phyloP scores from a whole-genome alignment of 2,113 vertebrate species.

The Lanius ludovicianus region DNA sequence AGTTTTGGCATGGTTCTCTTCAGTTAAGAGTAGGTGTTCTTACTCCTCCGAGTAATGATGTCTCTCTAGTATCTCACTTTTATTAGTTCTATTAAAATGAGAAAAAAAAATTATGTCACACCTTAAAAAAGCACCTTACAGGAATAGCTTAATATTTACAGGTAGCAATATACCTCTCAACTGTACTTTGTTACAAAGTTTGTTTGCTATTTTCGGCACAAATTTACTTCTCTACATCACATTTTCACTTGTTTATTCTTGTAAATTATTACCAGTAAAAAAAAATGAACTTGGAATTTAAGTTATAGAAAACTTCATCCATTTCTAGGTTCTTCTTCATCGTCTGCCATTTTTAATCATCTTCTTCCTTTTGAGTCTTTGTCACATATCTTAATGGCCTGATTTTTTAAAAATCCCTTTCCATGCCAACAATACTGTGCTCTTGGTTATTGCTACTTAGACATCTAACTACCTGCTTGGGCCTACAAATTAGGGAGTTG shows the following conservation, averaged over 20 bases:
- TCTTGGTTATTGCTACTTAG: slow-evolving; percentile 19
- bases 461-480: background rate
- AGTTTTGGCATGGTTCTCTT: background rate
- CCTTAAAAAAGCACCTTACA: slow-evolving; percentile 66
- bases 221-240: slow-evolving; percentile 23
- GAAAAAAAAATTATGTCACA: slow-evolving; percentile 60
- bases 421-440: background rate
- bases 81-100: slow-evolving; percentile 76
- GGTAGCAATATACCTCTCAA: slow-evolving; percentile 60
- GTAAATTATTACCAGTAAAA: slow-evolving; percentile 34
- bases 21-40: slow-evolving; percentile 49
- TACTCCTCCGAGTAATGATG: slow-evolving; percentile 61
- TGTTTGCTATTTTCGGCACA: slow-evolving; percentile 18
- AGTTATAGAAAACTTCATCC: background rate
- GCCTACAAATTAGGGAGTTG: background rate
- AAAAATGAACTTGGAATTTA: background rate
- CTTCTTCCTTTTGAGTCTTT: background rate
- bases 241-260: slow-evolving; percentile 39
- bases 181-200: background rate
- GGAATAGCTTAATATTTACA: slow-evolving; percentile 71
- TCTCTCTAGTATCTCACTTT: slow-evolving; percentile 75
- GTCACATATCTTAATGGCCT: background rate
- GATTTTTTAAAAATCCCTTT: background rate
- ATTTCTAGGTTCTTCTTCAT: background rate
- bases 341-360: background rate